Base-by-base conservation (phyloP, 2,113 vertebrate species). In the Leptocoma aspasia region DNA sequence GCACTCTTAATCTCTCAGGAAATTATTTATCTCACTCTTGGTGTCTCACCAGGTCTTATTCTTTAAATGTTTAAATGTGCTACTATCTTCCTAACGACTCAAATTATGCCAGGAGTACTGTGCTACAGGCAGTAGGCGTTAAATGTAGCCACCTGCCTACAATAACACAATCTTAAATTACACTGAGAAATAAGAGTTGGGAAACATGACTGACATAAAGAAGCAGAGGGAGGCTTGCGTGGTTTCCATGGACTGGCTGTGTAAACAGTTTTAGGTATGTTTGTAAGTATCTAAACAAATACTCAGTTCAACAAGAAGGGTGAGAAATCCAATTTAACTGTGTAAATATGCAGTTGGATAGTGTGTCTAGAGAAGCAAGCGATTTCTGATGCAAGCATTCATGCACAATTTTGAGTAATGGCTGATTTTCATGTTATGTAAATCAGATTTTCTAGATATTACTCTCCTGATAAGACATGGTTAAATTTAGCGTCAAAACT, bases 401-500 rank as follows among this genome's bases (percentile, higher is more conserved):
- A 42, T 50, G 50, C 47, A 15, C 49, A 27, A 65, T 92, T 93
- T 72, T 76, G 63, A 64, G 20, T 49, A 82, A 65, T 92, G 70
- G 83, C 69, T 79, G 41, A 72, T 81, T 87, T 90, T 71, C 56
- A 39, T 60, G 52, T 69, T 69, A 68, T 53, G 20, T 78, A 85
- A 94, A 71, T 77, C 1, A 4, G 31, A 64, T 90, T 78, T 50
- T 82, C 89, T 44, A 75, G 57, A 45, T 71, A 85, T 78, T 93
- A 88, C 41, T 92, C 33, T 91, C 80, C 77, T 66, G 68, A 85
- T 85, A 96, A 95, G 37, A 37, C 3, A 4, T 49, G 57, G 64
- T 52, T 95, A 93, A 79, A 94, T 94, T 90, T 95, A 90, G 92
- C 81, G 86, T 83, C 68, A 84, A 95, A 94, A 83, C 18, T 79